Evolutionary conservation across 2,113 vertebrate species (phyloP), one percentile per base, ranked within the genome.

Genomic region (Dinomys branickii): DNA sequence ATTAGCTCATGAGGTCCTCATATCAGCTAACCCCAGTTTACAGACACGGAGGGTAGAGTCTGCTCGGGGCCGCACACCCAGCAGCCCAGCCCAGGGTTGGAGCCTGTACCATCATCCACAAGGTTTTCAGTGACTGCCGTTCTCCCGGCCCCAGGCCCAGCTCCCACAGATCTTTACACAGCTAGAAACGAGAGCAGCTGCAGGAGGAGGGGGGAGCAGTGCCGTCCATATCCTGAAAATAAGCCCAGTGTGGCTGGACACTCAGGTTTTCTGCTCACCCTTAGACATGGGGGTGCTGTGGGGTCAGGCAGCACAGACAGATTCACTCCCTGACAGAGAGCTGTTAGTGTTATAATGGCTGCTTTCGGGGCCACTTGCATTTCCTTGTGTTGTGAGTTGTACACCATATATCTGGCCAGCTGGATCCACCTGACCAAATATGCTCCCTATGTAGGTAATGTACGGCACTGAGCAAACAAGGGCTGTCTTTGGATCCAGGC

Each of bases 301-400:
- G 38, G 10, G 44, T 85, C 47, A 89, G 52, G 81, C 41, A 9
- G 9, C 1, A 86, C 24, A 92, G n/a, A 84, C 9, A 63, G 58
- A 63, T 90, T 85, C 65, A n/a, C 14, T 89, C 44, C 35, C 50
- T 50, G n/a, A 73, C 30, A 52, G n/a, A 92, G 11, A 75, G 44
- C 80, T 56, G 67, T 22, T 47, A 94, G 54, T 3, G 81, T 86
- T 9, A 20, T 33, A 77, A 84, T 3, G n/a, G 24, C 47, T 97
- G 38, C 75, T 93, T 94, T 93, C 0, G 8, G 81, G 96, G 95
- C 35, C 61, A 81, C 85, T 85, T 13, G 35, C 30, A n/a, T 86
- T 81, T 93, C 73, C 41, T 44, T 50, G 17, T 63, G 58, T 85
- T 83, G 33, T 1, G 5, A 88, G 50, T 67, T 82, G 35, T 38